Conservation (phyloP, 2,797 vertebrate genomes). For the Molossus molossus region DNA sequence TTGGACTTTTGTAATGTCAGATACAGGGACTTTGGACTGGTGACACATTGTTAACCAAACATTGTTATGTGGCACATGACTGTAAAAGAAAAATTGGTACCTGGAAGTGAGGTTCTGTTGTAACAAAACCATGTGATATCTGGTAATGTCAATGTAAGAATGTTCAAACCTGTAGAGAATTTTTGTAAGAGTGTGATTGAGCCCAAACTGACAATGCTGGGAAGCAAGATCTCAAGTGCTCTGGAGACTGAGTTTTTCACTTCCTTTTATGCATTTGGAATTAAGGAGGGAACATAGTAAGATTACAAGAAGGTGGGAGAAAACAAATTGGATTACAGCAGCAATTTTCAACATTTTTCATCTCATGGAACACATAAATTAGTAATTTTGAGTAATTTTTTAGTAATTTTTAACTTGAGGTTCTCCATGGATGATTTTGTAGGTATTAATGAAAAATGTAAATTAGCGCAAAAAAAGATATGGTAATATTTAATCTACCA, state of each 20-base stretch:
- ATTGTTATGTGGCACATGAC: background rate
- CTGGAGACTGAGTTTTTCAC: background rate
- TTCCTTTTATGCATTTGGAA: background rate
- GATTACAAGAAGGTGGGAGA: background rate
- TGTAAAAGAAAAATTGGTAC: constrained; percentile 20
- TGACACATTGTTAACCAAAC: background rate
- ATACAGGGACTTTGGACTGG: background rate
- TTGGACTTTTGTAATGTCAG: background rate
- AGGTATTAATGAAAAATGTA: too few species aligned
- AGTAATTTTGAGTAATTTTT: background rate
- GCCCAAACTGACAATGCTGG: background rate
- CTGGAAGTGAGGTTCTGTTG: background rate
- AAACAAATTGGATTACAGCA: background rate
- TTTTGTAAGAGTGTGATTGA: background rate
- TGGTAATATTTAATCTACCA: too few species aligned
- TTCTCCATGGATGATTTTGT: too few species aligned
- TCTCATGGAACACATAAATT: background rate
- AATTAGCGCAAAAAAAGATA: too few species aligned
- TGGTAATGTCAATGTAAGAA: background rate
- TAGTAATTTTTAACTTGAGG: too few species aligned
- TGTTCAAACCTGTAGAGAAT: background rate
- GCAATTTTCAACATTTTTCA: background rate
- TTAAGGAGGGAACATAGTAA: background rate
- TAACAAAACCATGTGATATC: background rate
- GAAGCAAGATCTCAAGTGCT: background rate